Evolutionary conservation across 2,888 invertebrate species (phyloP).

Genomic region (Frankliniella intonsa): DNA sequence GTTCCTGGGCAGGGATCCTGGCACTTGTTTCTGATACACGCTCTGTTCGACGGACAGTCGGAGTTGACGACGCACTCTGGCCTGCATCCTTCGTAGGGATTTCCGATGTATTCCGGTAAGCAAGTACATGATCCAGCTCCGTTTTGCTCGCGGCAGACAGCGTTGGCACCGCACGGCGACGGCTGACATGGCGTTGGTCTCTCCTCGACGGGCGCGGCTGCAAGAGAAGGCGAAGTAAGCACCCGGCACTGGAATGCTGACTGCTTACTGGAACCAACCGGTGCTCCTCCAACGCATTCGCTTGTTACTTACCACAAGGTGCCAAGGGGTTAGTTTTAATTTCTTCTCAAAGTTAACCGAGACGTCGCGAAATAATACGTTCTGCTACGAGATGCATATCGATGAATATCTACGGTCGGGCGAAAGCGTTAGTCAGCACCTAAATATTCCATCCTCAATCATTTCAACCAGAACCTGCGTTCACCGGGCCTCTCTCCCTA

Average conservation of each 20-base stretch:
- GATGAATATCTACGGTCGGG: too few relatives aligned
- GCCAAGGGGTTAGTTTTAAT: neutral
- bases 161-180: conserved; percentile 82
- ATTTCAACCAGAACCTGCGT: too few relatives aligned
- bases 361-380: too few relatives aligned
- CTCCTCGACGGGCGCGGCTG: conserved; percentile 54
- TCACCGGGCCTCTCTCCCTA: too few relatives aligned
- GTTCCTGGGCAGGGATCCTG: conserved; percentile 76
- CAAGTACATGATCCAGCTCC: conserved; percentile 79
- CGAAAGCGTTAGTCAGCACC: too few relatives aligned
- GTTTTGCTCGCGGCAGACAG: conserved; percentile 74
- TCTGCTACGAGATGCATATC: too few relatives aligned
- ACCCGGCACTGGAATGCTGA: neutral
- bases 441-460: too few relatives aligned
- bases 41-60: conserved; percentile 70
- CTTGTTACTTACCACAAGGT: conserved; percentile 2
- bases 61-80: conserved; percentile 86
- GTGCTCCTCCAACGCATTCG: neutral
- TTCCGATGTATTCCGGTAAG: conserved; percentile 75
- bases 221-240: conserved; percentile 38
- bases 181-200: conserved; percentile 67
- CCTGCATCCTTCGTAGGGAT: conserved; percentile 78
- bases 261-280: neutral
- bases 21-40: conserved; percentile 80
- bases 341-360: neutral